A percentile compares a stretch with the other conserved stretches of the same genome.
Evolutionary conservation across 2,888 invertebrate genomes (phyloP).

Genomic region (Parnassius smintheus): DNA sequence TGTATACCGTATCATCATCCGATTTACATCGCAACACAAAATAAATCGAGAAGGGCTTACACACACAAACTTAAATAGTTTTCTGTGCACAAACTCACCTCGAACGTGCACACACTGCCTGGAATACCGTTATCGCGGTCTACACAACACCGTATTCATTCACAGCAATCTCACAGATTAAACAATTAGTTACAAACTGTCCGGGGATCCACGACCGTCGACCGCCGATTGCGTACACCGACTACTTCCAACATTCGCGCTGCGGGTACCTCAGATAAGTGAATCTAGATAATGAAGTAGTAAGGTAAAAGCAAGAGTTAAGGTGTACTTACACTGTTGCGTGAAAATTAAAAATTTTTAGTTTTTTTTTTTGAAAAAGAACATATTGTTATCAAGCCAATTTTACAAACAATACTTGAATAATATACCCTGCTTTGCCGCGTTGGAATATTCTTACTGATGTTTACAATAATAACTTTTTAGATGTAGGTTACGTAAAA

Average conservation of each 20-base stretch:
- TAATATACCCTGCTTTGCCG: too few species aligned
- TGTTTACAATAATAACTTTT: too few species aligned
- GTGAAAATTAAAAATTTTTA: conserved; percentile 10
- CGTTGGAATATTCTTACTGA: too few species aligned
- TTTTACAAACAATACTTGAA: too few species aligned
- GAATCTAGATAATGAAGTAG: conserved; percentile 65
- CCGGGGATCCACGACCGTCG: conserved; percentile 49
- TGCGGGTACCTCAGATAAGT: conserved; percentile 62
- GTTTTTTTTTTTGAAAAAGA: not conserved
- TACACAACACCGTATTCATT: conserved; percentile 36
- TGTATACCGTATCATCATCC: not conserved
- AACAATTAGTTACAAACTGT: conserved; percentile 30
- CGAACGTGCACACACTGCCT: conserved; percentile 19
- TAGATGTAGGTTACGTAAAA: too few species aligned
- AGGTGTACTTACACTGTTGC: conserved; percentile 39
- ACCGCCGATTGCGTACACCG: conserved; percentile 51
- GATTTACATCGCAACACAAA: not conserved
- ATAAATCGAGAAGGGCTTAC: conserved; percentile 4
- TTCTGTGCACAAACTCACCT: conserved; percentile 16
- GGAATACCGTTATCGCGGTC: conserved; percentile 31
- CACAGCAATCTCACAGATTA: conserved; percentile 36
- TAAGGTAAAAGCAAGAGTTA: conserved; percentile 56
- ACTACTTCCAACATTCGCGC: conserved; percentile 54
- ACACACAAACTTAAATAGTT: conserved; percentile 1
- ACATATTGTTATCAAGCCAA: too few species aligned